Conservation (phyloP, 2,113 vertebrate genomes). For the Channa maculata region DNA sequence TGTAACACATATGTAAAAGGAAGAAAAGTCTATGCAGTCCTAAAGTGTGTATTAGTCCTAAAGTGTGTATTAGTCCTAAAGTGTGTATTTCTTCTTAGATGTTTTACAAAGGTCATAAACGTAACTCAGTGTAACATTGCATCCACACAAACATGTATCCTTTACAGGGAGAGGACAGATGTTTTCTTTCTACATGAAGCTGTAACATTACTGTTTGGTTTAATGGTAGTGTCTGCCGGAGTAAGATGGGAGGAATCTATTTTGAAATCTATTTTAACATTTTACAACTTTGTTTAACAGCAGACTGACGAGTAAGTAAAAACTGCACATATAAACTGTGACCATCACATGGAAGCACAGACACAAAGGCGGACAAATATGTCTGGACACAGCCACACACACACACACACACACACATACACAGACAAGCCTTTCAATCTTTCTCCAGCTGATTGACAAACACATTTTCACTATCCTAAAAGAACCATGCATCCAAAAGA, state of each 20-base stretch:
- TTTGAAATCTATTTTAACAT: conserved; percentile 63
- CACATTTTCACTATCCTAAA: conserved; percentile 21
- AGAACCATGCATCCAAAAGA: conserved; percentile 11
- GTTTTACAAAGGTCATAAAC: conserved; percentile 40
- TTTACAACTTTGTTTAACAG: conserved; percentile 54
- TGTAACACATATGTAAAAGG: not conserved
- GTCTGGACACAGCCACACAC: not conserved
- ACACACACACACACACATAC: not conserved
- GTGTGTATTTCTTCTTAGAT: conserved; percentile 4
- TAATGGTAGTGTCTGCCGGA: not conserved
- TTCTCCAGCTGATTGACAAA: conserved; percentile 17
- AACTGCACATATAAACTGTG: conserved; percentile 17
- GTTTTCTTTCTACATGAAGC: conserved; percentile 40
- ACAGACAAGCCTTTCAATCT: not conserved
- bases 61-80: not conserved
- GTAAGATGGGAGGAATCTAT: conserved; percentile 34
- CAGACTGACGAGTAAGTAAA: conserved; percentile 25
- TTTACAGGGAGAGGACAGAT: conserved; percentile 29
- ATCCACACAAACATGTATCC: conserved; percentile 15
- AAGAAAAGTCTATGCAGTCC: not conserved
- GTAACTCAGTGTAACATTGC: conserved; percentile 14
- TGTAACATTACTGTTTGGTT: conserved; percentile 21
- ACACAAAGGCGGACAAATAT: not conserved
- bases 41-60: too few species aligned
- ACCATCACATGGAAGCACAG: conserved; percentile 6